phyloP scores from a whole-genome alignment of 2,888 invertebrate species.

The Pseudococcus viburni region DNA sequence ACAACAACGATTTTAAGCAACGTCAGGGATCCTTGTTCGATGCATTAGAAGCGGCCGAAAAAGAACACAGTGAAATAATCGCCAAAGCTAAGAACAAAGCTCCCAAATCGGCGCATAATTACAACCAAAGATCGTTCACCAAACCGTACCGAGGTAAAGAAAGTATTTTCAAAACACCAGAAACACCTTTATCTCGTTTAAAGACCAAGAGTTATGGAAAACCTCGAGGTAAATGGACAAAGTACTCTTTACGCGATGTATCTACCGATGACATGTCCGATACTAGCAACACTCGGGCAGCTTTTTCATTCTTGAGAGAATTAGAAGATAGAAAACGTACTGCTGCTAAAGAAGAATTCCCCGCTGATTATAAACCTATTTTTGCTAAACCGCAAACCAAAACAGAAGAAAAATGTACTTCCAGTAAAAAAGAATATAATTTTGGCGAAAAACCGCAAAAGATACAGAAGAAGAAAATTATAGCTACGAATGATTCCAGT shows the following conservation, averaged over 20 bases:
- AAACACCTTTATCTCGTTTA: conserved; percentile 47
- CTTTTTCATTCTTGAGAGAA: conserved; percentile 67
- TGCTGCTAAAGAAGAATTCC: not conserved
- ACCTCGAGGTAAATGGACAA: conserved; percentile 67
- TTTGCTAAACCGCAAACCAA: conserved; percentile 48
- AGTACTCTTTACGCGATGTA: conserved; percentile 67
- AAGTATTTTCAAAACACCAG: conserved; percentile 65
- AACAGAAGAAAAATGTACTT: not conserved
- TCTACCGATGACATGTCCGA: conserved; percentile 67
- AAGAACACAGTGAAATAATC: conserved; percentile 59
- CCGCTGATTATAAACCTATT: conserved; percentile 57
- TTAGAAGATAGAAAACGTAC: conserved; percentile 65
- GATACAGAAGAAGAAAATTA: not conserved
- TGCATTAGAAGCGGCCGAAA: conserved; percentile 63
- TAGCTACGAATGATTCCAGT: not conserved
- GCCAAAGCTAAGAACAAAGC: conserved; percentile 13
- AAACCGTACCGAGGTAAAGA: conserved; percentile 62
- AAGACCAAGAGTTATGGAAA: not conserved
- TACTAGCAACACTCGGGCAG: conserved; percentile 67
- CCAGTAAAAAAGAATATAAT: conserved; percentile 2
- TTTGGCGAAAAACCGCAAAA: conserved; percentile 28
- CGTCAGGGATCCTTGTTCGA: conserved; percentile 58
- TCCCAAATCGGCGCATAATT: not conserved
- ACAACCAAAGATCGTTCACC: not conserved
- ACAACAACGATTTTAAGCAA: conserved; percentile 45